Evolutionary conservation across 2,888 invertebrate genomes (phyloP), one percentile per base, ranked within the genome.

Genomic region (Noctua pronuba): DNA sequence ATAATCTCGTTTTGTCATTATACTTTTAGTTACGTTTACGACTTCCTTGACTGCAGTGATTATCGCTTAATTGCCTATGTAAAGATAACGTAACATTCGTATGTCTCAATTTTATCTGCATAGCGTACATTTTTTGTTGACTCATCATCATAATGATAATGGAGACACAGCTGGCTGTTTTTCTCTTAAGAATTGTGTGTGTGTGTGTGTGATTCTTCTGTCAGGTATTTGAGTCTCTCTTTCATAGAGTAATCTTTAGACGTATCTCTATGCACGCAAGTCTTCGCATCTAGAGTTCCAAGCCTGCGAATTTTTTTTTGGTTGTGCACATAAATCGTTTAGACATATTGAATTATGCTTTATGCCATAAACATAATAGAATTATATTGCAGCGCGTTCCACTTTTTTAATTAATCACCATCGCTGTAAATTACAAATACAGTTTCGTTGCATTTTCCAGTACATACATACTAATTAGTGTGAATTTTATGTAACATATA

Each of bases 401-500:
- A 31, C 6, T 73, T 84, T 81, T 77, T 73, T 84, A 75, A 82
- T 82, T 79, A 82, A 77, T 73, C 60, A 85, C 64, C 65, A 74
- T 62, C 44, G 58, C 44, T 64, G 41, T 28, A 58, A 85, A 79
- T 79, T 72, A 68, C 67, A 73, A 78, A 82, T 71, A 73, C 41
- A n/a, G 64, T 85, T 84, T 71, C 73, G 72, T 82, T 79, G 77
- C 77, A 79, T 75, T 82, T 85, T 77, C 66, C 73, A 77, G 35
- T 75, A 73, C n/a, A 64, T 73, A 75, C 67, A 60, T 79, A 58
- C 65, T 85, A 85, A 85, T 77, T 85, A 85, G 77, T n/a, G 44
- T 18, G 52, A 74, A 77, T 77, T 81, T 52, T 75, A 70, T 80
- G 64, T 73, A 83, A 76, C 18, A 41, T 41, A 77, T 62, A 52